Conservation (phyloP, 2,888 invertebrate genomes). For the Tipula vernalis region DNA sequence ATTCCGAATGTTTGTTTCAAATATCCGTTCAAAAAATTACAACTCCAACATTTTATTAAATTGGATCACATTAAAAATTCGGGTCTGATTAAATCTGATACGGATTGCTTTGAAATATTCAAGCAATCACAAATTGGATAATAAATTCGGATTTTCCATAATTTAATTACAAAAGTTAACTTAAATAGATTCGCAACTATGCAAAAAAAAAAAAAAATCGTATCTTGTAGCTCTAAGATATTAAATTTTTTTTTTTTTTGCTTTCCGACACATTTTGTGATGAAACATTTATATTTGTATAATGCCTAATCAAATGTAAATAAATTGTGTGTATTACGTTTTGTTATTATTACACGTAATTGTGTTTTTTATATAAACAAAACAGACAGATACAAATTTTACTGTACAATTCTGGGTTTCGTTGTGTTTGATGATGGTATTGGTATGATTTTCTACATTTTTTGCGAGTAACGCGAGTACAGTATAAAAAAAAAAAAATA, state of each 20-base stretch:
- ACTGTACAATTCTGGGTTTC: not conserved
- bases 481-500: too few relatives aligned
- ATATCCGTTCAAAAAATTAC: too few relatives aligned
- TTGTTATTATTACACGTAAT: not conserved
- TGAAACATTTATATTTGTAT: not conserved
- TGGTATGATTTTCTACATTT: not conserved
- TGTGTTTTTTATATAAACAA: not conserved
- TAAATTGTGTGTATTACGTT: not conserved
- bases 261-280: not conserved
- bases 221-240: not conserved
- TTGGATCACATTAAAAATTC: too few relatives aligned
- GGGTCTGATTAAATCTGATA: too few relatives aligned
- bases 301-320: not conserved
- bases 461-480: not conserved
- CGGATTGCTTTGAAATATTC: too few relatives aligned
- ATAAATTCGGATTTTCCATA: too few relatives aligned
- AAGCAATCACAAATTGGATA: too few relatives aligned
- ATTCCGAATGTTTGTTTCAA: too few relatives aligned
- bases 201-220: not conserved
- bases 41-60: too few relatives aligned
- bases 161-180: not conserved
- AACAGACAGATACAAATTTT: not conserved
- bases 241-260: too few relatives aligned
- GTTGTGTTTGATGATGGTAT: not conserved
- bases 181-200: not conserved